A percentile compares a stretch with the other conserved stretches of the same genome.
Conservation (phyloP, 1,140 invertebrate species). For the Helicoverpa armigera region DNA sequence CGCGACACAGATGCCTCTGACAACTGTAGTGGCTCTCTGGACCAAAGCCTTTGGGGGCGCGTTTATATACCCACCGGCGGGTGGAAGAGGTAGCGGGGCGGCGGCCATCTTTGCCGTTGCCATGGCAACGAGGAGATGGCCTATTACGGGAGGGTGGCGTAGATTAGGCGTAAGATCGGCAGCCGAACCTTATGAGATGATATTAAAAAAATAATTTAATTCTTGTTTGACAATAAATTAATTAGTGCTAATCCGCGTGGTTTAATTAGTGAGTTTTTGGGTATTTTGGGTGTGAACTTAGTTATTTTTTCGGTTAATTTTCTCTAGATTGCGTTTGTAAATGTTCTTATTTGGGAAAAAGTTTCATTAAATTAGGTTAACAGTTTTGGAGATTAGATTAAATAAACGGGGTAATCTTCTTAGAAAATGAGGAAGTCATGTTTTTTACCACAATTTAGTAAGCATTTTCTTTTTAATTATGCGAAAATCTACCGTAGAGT, state of each 20-base stretch:
- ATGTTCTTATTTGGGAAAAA: conserved; percentile 20
- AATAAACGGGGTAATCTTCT: conserved; percentile 17
- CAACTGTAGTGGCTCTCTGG: conserved; percentile 79
- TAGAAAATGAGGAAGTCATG: conserved; percentile 4
- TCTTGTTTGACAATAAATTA: conserved; percentile 48
- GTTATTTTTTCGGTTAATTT: not conserved
- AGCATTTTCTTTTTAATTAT: not conserved
- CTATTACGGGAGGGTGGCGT: conserved; percentile 83
- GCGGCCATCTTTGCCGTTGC: conserved; percentile 82
- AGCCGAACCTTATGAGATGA: conserved; percentile 44
- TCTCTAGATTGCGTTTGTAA: not conserved
- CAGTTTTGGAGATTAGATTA: conserved; percentile 34
- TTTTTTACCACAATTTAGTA: not conserved
- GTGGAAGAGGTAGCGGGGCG: conserved; percentile 62
- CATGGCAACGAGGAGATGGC: conserved; percentile 83
- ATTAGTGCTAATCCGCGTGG: conserved; percentile 33
- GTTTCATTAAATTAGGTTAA: conserved; percentile 44
- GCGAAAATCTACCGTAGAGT: not conserved
- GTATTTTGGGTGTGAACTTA: not conserved
- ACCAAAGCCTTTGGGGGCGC: conserved; percentile 57
- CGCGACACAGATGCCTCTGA: conserved; percentile 61
- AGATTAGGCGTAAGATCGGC: conserved; percentile 81
- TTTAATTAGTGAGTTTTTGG: conserved; percentile 40
- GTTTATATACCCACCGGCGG: conserved; percentile 74
- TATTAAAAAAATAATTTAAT: conserved; percentile 47